Percentiles rank a stretch among this genome's conserved stretches.
phyloP scores from a whole-genome alignment of 53 echinoderm and acorn worm species.

The Echinarachnius parma region DNA sequence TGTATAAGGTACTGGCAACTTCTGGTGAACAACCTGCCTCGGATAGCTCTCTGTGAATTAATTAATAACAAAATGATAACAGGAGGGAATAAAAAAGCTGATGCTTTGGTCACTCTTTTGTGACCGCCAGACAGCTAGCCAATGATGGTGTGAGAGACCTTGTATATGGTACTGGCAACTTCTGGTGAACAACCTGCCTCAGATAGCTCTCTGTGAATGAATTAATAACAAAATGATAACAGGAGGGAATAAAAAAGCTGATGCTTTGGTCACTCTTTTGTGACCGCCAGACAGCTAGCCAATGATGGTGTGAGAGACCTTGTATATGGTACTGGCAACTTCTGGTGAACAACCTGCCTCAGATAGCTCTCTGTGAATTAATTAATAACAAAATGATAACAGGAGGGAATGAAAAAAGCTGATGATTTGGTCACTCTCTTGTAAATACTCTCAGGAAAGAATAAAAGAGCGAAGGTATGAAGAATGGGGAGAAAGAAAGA shows the following conservation, averaged over 20 bases:
- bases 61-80: too few species aligned
- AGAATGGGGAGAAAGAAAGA: too few species aligned
- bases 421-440: conserved; percentile 35
- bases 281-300: conserved; percentile 43
- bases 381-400: too few species aligned
- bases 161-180: conserved; percentile 55
- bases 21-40: conserved; percentile 33
- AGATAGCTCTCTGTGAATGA: conserved; percentile 67
- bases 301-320: conserved; percentile 49
- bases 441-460: conserved; percentile 9
- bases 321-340: conserved; percentile 55
- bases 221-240: too few species aligned
- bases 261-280: conserved; percentile 33
- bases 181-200: conserved; percentile 33
- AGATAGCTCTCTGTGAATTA: conserved; percentile 67
- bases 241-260: too few species aligned
- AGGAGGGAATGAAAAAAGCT: too few species aligned
- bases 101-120: conserved; percentile 33
- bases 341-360: conserved; percentile 33
- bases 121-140: conserved; percentile 43
- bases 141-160: conserved; percentile 49
- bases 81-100: too few species aligned
- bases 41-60: conserved; percentile 67
- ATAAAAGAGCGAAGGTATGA: too few species aligned
- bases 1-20: conserved; percentile 55